These are phyloP conservation scores for Caiman crocodilus DNA, from an alignment of 2,797 vertebrate species.

Conservation along the genomic window DNA sequence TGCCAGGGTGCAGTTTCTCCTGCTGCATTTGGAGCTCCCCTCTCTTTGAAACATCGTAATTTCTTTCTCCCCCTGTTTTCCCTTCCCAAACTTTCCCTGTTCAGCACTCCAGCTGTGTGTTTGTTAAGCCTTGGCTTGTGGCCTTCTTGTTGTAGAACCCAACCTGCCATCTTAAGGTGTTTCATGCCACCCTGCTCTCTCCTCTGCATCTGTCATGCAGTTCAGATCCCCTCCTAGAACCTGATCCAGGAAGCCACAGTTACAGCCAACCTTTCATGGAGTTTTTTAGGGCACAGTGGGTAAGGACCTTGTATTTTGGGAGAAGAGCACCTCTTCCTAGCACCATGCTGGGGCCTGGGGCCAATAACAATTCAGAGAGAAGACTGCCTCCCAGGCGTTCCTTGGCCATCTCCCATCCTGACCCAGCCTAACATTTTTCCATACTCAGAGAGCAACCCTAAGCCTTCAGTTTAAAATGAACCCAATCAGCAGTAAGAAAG, in stretches of 20 bases:
- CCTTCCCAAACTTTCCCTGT: not conserved
- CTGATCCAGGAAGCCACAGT: not conserved
- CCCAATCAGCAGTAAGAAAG: not conserved
- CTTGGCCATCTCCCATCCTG: not conserved
- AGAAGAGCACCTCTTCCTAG: not conserved
- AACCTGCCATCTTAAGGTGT: not conserved
- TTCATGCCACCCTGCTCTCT: not conserved
- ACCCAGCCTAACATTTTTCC: not conserved
- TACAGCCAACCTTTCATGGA: not conserved
- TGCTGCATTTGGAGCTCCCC: not conserved
- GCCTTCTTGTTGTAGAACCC: not conserved
- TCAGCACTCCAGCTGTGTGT: not conserved
- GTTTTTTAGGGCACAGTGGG: not conserved
- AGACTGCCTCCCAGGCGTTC: not conserved
- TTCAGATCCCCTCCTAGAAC: not conserved
- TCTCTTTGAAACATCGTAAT: not conserved
- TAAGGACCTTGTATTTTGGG: not conserved
- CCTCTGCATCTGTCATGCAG: not conserved
- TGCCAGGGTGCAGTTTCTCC: not conserved
- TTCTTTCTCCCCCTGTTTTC: not conserved
- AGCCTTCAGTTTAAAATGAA: not conserved
- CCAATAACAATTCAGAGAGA: not conserved
- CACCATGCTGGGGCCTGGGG: not conserved
- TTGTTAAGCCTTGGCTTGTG: not conserved
- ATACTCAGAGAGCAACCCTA: not conserved